Evolutionary conservation across 2,113 vertebrate species (phyloP).

Genomic region (Indicator indicator): DNA sequence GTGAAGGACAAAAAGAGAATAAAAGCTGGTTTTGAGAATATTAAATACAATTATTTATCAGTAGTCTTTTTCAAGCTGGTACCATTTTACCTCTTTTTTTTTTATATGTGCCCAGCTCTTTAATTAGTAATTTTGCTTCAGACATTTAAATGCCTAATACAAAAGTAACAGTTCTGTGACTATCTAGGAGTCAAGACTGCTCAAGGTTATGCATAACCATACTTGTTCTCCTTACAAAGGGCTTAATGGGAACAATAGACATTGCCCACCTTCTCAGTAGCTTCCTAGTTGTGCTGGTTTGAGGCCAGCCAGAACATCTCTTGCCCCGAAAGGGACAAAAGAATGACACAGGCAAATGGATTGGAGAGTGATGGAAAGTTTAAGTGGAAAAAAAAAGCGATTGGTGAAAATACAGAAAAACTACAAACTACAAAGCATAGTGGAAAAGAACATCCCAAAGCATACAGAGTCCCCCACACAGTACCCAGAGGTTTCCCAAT

Average conservation of each 20-base stretch:
- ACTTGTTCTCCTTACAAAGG: not conserved
- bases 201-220: not conserved
- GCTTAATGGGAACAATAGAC: not conserved
- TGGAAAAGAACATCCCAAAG: too few species aligned
- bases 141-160: not conserved
- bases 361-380: too few species aligned
- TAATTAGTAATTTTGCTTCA: not conserved
- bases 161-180: not conserved
- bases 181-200: not conserved
- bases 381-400: too few species aligned
- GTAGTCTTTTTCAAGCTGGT: not conserved
- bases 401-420: too few species aligned
- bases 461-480: too few species aligned
- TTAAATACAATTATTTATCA: not conserved
- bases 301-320: too few species aligned
- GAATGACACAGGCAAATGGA: too few species aligned
- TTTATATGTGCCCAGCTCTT: not conserved
- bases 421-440: too few species aligned
- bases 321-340: too few species aligned
- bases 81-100: not conserved
- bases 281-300: too few species aligned
- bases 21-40: not conserved
- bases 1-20: not conserved
- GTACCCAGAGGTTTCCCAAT: too few species aligned
- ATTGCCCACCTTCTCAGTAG: not conserved